Evolutionary conservation across 2,888 invertebrate genomes (phyloP).

Genomic region (Sylvicola cinctus): DNA sequence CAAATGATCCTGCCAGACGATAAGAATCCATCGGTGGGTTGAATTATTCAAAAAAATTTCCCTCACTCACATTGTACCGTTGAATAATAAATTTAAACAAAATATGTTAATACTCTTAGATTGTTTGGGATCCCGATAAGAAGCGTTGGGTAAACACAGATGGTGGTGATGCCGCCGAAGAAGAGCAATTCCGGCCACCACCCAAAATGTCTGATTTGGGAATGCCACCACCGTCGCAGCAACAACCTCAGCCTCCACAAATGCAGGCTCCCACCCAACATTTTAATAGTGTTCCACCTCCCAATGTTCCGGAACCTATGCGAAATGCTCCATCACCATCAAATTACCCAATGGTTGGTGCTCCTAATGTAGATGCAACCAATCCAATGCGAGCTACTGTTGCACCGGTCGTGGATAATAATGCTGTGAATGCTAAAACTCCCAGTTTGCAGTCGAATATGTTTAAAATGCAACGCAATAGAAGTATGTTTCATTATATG

Average conservation of each 20-base stretch:
- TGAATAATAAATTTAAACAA: slow-evolving; percentile 1
- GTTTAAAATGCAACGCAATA: slow-evolving; percentile 57
- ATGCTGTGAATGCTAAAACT: slow-evolving; percentile 10
- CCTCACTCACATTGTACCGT: slow-evolving; percentile 3
- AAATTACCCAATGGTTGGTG: slow-evolving; percentile 6
- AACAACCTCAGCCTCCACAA: slow-evolving; percentile 6
- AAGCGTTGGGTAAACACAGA: slow-evolving; percentile 76
- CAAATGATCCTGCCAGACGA: slow-evolving; percentile 94
- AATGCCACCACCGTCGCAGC: slow-evolving; percentile 3
- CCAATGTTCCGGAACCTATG: neutral
- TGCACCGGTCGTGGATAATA: slow-evolving; percentile 7
- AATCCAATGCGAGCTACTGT: slow-evolving; percentile 6
- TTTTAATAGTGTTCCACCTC: neutral
- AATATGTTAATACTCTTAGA: slow-evolving; percentile 36
- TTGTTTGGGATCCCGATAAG: slow-evolving; percentile 79
- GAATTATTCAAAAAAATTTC: neutral
- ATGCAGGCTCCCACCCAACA: neutral
- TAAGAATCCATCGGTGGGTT: slow-evolving; percentile 68
- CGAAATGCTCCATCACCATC: slow-evolving; percentile 6
- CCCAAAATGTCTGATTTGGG: slow-evolving; percentile 40
- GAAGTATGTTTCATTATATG: slow-evolving; percentile 52
- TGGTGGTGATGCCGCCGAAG: slow-evolving; percentile 41
- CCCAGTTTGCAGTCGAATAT: slow-evolving; percentile 37
- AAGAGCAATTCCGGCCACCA: slow-evolving; percentile 37
- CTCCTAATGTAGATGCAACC: slow-evolving; percentile 5